Evolutionary conservation across 2,797 vertebrate genomes (phyloP).

Genomic region (Dendrocincla tyrannina): DNA sequence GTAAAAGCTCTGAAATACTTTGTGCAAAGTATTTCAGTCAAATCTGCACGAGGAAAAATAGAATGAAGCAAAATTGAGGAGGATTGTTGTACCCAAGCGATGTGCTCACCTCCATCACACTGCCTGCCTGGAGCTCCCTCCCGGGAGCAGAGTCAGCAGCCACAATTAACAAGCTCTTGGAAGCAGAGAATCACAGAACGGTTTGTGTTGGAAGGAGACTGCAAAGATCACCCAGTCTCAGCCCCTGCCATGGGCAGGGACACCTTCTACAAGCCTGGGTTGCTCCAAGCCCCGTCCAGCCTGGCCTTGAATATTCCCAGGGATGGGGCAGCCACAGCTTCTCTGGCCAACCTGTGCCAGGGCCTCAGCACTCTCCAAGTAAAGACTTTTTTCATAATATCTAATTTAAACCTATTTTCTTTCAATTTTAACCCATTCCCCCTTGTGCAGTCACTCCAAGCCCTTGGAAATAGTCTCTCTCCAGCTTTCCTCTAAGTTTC

Average conservation of each 20-base stretch:
- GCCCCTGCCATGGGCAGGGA: neutral
- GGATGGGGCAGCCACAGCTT: neutral
- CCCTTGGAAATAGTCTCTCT: neutral
- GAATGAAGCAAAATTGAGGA: neutral
- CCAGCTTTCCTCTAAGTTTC: neutral
- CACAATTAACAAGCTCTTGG: neutral
- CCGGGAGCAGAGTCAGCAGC: neutral
- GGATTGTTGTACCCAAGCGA: too few relatives aligned
- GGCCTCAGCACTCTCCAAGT: neutral
- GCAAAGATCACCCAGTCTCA: neutral
- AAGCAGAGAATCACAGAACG: neutral
- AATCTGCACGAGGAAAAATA: neutral
- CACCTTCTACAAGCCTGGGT: neutral
- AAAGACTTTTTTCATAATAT: neutral
- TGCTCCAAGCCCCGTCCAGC: neutral
- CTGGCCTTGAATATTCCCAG: neutral
- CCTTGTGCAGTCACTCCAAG: neutral
- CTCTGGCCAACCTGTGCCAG: neutral
- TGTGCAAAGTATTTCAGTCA: neutral
- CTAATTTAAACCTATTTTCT: neutral
- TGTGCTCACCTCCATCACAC: rapidly evolving
- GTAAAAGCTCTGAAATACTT: neutral
- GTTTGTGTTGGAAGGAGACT: neutral
- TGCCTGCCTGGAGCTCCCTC: neutral
- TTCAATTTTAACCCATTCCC: neutral